Evolutionary conservation across 2,113 vertebrate species (phyloP).

Genomic region (Ophthalmolycus amberensis): DNA sequence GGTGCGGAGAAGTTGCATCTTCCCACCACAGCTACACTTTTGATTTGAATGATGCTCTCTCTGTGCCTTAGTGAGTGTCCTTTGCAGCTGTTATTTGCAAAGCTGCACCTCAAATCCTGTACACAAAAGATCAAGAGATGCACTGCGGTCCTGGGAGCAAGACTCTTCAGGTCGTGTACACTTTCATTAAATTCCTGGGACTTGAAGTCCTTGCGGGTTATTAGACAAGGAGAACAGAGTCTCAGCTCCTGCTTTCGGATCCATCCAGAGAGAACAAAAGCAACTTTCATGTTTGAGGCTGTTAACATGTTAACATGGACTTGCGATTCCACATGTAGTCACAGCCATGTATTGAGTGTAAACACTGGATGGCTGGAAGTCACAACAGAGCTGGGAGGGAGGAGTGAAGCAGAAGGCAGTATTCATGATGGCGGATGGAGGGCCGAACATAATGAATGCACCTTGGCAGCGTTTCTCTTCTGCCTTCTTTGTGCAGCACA

Average conservation of each 20-base stretch:
- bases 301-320: neutral
- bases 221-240: neutral
- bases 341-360: slow-evolving; percentile 37
- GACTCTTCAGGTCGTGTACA: neutral
- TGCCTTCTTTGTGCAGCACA: slow-evolving; percentile 16
- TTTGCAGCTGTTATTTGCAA: slow-evolving; percentile 44
- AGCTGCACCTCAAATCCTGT: slow-evolving; percentile 44
- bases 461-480: slow-evolving; percentile 40
- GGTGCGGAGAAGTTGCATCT: slow-evolving; percentile 54
- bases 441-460: slow-evolving; percentile 13
- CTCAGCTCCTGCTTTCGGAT: slow-evolving; percentile 2
- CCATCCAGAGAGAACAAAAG: neutral
- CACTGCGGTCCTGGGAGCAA: neutral
- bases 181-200: neutral
- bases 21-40: slow-evolving; percentile 34
- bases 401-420: neutral
- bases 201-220: neutral
- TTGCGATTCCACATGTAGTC: neutral
- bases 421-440: neutral
- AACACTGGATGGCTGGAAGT: slow-evolving; percentile 31
- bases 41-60: slow-evolving; percentile 71
- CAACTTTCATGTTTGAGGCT: neutral
- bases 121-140: slow-evolving; percentile 38
- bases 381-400: slow-evolving; percentile 19
- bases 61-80: slow-evolving; percentile 35